Percentiles rank a stretch among this genome's conserved stretches.
phyloP scores from a whole-genome alignment of 64 coral and sea anemone species.

The Porites australiensis region DNA sequence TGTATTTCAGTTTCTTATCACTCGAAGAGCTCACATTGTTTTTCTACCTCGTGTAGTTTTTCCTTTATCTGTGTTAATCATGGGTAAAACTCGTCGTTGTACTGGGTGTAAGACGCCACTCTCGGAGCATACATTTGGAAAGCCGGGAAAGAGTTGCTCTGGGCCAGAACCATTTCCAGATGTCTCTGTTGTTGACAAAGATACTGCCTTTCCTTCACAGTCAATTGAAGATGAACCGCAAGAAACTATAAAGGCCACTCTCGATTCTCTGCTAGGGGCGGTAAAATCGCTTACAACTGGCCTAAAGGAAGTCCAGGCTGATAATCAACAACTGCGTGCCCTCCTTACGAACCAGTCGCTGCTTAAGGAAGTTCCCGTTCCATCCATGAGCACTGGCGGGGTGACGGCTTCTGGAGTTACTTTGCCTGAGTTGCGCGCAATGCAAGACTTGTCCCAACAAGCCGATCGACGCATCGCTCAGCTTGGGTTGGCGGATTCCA shows the following conservation, averaged over 20 bases:
- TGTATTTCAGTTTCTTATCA: too few relatives aligned
- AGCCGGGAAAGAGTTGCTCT: not conserved
- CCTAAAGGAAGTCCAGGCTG: not conserved
- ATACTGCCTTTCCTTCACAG: not conserved
- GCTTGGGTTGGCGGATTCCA: slow-evolving; percentile 8
- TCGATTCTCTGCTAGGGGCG: slow-evolving; percentile 8
- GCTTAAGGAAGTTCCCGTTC: not conserved
- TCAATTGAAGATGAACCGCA: not conserved
- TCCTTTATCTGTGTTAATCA: not conserved
- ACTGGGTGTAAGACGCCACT: slow-evolving; percentile 13
- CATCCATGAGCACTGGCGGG: not conserved
- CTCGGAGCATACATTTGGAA: slow-evolving; percentile 38
- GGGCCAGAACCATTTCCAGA: not conserved
- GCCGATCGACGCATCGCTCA: slow-evolving; percentile 20
- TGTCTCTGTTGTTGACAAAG: not conserved
- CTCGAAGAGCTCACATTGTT: too few relatives aligned
- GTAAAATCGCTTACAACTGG: slow-evolving; percentile 23
- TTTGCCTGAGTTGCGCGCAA: slow-evolving; percentile 29
- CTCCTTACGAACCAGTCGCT: not conserved
- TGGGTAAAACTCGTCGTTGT: slow-evolving; percentile 50
- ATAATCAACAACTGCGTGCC: slow-evolving; percentile 34
- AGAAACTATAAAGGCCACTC: slow-evolving; percentile 8
- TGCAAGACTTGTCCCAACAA: not conserved
- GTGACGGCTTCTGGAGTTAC: too few relatives aligned
- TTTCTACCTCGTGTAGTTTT: too few relatives aligned